Percentiles rank a stretch among this genome's conserved stretches.
Conservation (phyloP, 1,140 invertebrate species). For the Pomacea maculata region DNA sequence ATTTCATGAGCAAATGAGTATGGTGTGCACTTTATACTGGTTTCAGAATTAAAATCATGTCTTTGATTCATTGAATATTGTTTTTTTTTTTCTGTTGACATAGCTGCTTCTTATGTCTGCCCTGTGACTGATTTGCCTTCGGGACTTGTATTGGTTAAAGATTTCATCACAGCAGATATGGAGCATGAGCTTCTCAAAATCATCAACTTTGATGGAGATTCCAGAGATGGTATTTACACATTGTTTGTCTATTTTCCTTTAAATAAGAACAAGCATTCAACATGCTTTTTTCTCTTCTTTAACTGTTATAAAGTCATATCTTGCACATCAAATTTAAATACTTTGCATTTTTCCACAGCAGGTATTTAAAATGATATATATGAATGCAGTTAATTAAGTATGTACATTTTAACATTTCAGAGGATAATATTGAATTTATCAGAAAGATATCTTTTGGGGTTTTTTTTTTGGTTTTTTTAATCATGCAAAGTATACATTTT, state of each 20-base stretch:
- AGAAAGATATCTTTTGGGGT: background rate
- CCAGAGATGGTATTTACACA: slow-evolving; percentile 18
- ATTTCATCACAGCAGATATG: slow-evolving; percentile 81
- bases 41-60: no score
- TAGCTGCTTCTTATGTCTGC: slow-evolving; percentile 43
- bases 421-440: background rate
- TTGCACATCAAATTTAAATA: no score
- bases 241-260: slow-evolving; percentile 26
- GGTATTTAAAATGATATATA: background rate
- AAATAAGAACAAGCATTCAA: background rate
- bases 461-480: background rate
- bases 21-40: no score
- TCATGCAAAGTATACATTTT: background rate
- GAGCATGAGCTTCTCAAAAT: slow-evolving; percentile 74
- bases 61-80: no score
- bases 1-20: background rate
- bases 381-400: background rate
- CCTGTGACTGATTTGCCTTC: slow-evolving; percentile 67
- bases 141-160: slow-evolving; percentile 77
- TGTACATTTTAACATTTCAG: background rate
- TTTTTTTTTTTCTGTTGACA: slow-evolving; percentile 21
- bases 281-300: background rate
- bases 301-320: background rate
- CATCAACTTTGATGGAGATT: slow-evolving; percentile 70
- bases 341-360: no score